Conservation (phyloP, 2,113 vertebrate species). For the Chionis minor region DNA sequence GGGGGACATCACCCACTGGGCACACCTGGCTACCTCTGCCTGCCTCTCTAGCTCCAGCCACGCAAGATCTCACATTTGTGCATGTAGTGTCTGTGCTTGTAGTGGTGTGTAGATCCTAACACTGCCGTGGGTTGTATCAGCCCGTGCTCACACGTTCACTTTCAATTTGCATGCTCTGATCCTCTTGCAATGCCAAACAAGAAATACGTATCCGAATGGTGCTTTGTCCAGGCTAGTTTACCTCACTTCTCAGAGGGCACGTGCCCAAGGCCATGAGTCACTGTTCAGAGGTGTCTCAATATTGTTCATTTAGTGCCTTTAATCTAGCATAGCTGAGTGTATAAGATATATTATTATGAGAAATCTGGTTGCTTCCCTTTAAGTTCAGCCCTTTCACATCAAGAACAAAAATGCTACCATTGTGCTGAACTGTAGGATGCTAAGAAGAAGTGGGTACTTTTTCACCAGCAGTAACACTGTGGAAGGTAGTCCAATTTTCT, state of each 20-base stretch:
- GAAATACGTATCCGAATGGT: neutral
- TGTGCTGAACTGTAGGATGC: slow-evolving; percentile 12
- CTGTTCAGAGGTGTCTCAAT: neutral
- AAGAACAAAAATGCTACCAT: neutral
- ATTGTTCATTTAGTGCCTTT: neutral
- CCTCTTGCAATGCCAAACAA: neutral
- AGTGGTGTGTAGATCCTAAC: neutral
- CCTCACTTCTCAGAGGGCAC: neutral
- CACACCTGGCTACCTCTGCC: neutral
- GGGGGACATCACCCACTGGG: neutral
- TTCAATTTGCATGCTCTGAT: neutral
- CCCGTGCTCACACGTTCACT: neutral
- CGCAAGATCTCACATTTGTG: neutral
- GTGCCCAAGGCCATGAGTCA: neutral
- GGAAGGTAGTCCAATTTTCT: slow-evolving; percentile 31
- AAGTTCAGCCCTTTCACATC: neutral
- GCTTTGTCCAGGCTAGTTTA: neutral
- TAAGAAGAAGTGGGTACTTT: slow-evolving; percentile 29
- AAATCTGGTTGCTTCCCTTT: neutral
- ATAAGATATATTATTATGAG: neutral
- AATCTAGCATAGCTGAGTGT: neutral
- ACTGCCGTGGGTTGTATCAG: neutral
- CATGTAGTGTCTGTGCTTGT: neutral
- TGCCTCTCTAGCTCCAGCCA: neutral
- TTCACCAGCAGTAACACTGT: neutral